A percentile compares a stretch with the other conserved stretches of the same genome.
These are phyloP conservation scores for Bufotes viridis DNA, from an alignment of 2,797 vertebrate genomes.

Conservation along the genomic window DNA sequence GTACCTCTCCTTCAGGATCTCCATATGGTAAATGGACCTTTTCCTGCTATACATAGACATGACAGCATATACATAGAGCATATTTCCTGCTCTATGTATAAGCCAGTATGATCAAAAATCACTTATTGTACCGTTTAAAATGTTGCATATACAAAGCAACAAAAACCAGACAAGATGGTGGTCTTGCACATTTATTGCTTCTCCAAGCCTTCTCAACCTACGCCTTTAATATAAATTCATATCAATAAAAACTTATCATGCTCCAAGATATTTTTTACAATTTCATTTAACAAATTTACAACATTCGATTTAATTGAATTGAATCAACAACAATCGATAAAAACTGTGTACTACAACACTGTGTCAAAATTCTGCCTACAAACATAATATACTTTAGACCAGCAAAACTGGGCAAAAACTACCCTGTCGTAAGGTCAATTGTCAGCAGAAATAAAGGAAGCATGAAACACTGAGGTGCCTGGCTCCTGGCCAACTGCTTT, in stretches of 20 bases:
- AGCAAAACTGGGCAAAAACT: conserved; percentile 31
- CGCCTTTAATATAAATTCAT: not conserved
- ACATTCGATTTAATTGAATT: not conserved
- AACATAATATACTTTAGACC: conserved; percentile 36
- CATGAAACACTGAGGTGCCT: conserved; percentile 39
- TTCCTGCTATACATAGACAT: too few relatives aligned
- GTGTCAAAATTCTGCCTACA: conserved; percentile 20
- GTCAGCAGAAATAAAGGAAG: conserved; percentile 56
- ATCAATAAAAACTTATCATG: not conserved
- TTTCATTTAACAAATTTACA: not conserved
- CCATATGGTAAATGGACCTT: too few relatives aligned
- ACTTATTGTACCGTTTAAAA: too few relatives aligned
- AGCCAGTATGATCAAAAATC: too few relatives aligned
- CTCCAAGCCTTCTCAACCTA: too few relatives aligned
- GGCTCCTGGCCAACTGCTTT: conserved; percentile 50
- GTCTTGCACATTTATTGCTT: too few relatives aligned
- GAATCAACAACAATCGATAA: not conserved
- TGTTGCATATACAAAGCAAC: too few relatives aligned
- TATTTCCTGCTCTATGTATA: too few relatives aligned
- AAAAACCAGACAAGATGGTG: too few relatives aligned
- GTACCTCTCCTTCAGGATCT: too few relatives aligned
- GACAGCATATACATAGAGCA: too few relatives aligned
- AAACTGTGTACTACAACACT: conserved; percentile 6
- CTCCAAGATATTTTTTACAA: not conserved
- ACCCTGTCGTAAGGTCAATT: conserved; percentile 47